phyloP scores from a whole-genome alignment of 2,888 invertebrate species.

The Lasioglossum villosulum region DNA sequence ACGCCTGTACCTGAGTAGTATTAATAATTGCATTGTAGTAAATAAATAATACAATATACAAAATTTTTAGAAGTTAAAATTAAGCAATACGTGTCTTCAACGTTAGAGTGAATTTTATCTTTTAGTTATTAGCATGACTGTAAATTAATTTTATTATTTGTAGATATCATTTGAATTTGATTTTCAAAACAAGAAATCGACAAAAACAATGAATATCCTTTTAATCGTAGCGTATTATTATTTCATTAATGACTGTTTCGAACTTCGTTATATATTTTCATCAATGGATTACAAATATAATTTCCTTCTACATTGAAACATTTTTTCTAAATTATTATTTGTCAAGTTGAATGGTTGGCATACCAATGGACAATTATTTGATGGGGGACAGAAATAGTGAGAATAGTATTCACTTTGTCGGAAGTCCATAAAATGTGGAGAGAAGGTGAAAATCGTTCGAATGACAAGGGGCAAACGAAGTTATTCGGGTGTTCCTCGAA shows the following conservation, averaged over 20 bases:
- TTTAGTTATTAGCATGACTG: not conserved
- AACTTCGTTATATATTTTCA: not conserved
- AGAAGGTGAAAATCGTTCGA: slow-evolving; percentile 21
- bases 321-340: not conserved
- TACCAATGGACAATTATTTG: not conserved
- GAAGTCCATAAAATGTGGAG: slow-evolving; percentile 22
- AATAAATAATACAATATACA: not conserved
- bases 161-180: not conserved
- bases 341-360: not conserved
- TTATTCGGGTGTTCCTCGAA: slow-evolving; percentile 61
- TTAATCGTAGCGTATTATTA: not conserved
- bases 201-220: not conserved
- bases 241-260: not conserved
- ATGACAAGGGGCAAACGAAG: slow-evolving; percentile 57
- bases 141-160: slow-evolving; percentile 1
- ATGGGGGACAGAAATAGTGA: no score
- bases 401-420: not conserved
- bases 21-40: not conserved
- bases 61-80: not conserved
- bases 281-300: not conserved
- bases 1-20: not conserved
- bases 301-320: not conserved
- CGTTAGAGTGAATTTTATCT: no score
- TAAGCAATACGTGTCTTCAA: not conserved
- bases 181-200: not conserved